Conservation (phyloP, 2,888 invertebrate species). For the Caenorhabditis panamensis region DNA sequence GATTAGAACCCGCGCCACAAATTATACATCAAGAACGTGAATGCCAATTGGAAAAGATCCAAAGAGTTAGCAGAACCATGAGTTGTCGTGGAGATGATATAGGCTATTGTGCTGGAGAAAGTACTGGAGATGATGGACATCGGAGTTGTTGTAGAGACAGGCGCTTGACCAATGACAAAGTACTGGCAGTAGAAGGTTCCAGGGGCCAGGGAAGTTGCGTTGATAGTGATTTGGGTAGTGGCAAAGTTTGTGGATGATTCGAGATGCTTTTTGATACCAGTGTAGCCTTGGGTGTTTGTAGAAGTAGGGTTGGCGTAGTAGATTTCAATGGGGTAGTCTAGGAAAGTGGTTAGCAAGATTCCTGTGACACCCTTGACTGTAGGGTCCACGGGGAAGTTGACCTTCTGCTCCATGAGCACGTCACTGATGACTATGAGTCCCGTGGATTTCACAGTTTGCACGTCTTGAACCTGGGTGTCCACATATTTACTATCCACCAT, state of each 20-base stretch:
- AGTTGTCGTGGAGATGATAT: no score
- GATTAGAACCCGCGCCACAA: no score
- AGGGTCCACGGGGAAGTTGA: constrained; percentile 11
- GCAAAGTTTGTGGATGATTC: background rate
- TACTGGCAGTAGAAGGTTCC: constrained; percentile 17
- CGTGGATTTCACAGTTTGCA: constrained; percentile 4
- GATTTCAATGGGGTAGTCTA: background rate
- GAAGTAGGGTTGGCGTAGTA: background rate
- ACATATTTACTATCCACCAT: constrained; percentile 6
- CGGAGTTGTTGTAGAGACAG: no score
- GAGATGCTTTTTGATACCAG: background rate
- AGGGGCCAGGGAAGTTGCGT: background rate
- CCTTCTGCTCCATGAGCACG: background rate
- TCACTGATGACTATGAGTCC: constrained; percentile 12
- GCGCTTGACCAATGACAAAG: constrained; percentile 1
- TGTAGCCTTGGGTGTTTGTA: background rate
- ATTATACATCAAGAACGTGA: no score
- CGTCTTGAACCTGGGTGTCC: no score
- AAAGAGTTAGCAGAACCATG: no score
- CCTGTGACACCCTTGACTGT: background rate
- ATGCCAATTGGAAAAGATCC: no score
- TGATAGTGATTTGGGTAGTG: background rate
- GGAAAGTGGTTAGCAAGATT: background rate
- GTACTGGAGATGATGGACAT: no score
- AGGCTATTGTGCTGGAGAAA: no score